Percentiles rank a stretch among this genome's conserved stretches.
phyloP scores from a whole-genome alignment of 1,140 invertebrate species.

The Leucophenga varia region DNA sequence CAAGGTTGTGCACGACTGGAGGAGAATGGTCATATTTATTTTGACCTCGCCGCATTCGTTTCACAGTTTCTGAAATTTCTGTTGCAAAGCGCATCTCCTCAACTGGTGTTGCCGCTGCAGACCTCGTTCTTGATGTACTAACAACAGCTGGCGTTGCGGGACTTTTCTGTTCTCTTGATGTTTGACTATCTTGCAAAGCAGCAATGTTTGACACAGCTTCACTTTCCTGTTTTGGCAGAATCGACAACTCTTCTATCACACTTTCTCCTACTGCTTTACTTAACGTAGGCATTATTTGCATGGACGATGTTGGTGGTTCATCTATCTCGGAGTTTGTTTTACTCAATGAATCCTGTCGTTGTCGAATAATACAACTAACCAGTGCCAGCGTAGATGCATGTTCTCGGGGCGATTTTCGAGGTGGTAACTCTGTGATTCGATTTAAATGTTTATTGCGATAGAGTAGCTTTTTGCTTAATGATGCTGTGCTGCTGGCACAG shows the following conservation, averaged over 20 bases:
- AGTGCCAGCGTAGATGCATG: slow-evolving; percentile 83
- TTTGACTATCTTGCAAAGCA: too few relatives aligned
- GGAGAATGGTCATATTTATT: slow-evolving; percentile 48
- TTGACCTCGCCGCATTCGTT: slow-evolving; percentile 45
- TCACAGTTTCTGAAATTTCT: slow-evolving; percentile 49
- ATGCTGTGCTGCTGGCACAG: slow-evolving; percentile 30
- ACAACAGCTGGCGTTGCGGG: neutral
- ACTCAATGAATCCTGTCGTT: slow-evolving; percentile 57
- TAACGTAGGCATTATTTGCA: too few relatives aligned
- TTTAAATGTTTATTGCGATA: slow-evolving; percentile 49
- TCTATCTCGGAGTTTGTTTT: slow-evolving; percentile 48
- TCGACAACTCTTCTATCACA: neutral
- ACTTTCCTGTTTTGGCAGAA: slow-evolving; percentile 23
- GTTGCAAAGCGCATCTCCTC: slow-evolving; percentile 49
- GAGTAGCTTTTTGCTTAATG: slow-evolving; percentile 32
- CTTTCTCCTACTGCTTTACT: too few relatives aligned
- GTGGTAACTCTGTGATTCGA: slow-evolving; percentile 61
- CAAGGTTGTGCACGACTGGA: slow-evolving; percentile 7
- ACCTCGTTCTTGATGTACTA: slow-evolving; percentile 25
- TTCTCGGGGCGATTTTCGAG: slow-evolving; percentile 80
- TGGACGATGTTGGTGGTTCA: slow-evolving; percentile 22
- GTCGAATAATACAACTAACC: slow-evolving; percentile 66
- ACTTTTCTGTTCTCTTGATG: neutral
- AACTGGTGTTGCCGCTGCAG: slow-evolving; percentile 40
- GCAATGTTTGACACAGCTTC: too few relatives aligned